phyloP scores from a whole-genome alignment of 1,140 invertebrate genomes.

The Pseudomyrmex cubaensis region DNA sequence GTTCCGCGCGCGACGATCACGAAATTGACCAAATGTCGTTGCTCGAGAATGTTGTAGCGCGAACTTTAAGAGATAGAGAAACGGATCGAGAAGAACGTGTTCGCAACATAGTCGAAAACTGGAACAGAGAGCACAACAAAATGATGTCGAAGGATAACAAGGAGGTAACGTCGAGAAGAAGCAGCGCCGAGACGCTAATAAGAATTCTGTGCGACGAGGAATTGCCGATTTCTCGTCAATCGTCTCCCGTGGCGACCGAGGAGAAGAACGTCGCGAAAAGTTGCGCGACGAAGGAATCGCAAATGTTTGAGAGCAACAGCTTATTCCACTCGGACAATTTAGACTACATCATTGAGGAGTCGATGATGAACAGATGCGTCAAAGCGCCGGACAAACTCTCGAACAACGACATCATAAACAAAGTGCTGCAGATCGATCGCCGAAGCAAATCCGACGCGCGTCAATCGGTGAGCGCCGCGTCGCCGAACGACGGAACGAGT shows the following conservation, averaged over 20 bases:
- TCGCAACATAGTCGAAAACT: background rate
- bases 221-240: background rate
- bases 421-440: constrained; percentile 22
- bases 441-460: background rate
- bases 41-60: no score
- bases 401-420: constrained; percentile 35
- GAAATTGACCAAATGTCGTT: no score
- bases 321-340: constrained; percentile 27
- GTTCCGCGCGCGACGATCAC: background rate
- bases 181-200: background rate
- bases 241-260: background rate
- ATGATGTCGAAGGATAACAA: no score
- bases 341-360: background rate
- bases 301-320: constrained; percentile 42
- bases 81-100: background rate
- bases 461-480: background rate
- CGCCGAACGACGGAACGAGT: background rate
- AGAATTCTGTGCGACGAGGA: background rate
- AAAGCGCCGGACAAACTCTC: constrained; percentile 11
- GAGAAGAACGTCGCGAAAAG: background rate
- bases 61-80: no score
- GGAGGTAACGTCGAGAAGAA: background rate
- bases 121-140: background rate
- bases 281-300: background rate
- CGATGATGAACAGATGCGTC: no score